These are phyloP conservation scores for Balanococcus diminutus DNA, from an alignment of 2,888 invertebrate genomes.

Conservation along the genomic window DNA sequence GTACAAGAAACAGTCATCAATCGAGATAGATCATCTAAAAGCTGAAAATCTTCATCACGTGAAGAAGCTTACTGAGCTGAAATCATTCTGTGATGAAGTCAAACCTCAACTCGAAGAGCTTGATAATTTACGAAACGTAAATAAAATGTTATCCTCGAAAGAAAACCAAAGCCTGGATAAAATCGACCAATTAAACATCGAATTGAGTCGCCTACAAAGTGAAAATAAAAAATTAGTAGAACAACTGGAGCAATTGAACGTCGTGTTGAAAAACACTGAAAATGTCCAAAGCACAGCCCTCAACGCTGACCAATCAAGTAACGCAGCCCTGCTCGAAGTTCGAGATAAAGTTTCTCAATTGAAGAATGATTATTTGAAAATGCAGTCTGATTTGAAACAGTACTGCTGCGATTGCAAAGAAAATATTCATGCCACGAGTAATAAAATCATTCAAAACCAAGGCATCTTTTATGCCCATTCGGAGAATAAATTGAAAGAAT, in stretches of 20 bases:
- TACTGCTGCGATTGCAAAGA: slow-evolving; percentile 1
- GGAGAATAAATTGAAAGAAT: slow-evolving; percentile 5
- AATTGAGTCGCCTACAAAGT: background rate
- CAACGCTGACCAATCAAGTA: background rate
- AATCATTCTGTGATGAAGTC: background rate
- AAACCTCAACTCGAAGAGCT: slow-evolving; percentile 25
- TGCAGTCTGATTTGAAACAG: slow-evolving; percentile 5
- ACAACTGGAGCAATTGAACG: background rate
- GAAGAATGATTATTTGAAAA: slow-evolving; percentile 16
- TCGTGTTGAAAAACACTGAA: background rate
- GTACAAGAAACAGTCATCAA: background rate
- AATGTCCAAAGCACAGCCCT: background rate
- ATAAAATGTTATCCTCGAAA: slow-evolving; percentile 11
- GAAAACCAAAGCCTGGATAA: slow-evolving; percentile 31
- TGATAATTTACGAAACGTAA: slow-evolving; percentile 19
- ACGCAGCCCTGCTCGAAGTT: background rate
- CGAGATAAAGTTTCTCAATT: background rate
- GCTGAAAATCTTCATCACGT: background rate
- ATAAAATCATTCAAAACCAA: slow-evolving; percentile 25
- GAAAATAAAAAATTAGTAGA: slow-evolving; percentile 2
- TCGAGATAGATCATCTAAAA: slow-evolving; percentile 50
- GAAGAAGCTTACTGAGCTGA: background rate
- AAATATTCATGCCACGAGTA: background rate
- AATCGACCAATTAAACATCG: background rate
- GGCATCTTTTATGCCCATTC: background rate